A percentile compares a stretch with the other conserved stretches of the same genome.
phyloP scores from a whole-genome alignment of 2,113 vertebrate species.

The Astur gentilis region DNA sequence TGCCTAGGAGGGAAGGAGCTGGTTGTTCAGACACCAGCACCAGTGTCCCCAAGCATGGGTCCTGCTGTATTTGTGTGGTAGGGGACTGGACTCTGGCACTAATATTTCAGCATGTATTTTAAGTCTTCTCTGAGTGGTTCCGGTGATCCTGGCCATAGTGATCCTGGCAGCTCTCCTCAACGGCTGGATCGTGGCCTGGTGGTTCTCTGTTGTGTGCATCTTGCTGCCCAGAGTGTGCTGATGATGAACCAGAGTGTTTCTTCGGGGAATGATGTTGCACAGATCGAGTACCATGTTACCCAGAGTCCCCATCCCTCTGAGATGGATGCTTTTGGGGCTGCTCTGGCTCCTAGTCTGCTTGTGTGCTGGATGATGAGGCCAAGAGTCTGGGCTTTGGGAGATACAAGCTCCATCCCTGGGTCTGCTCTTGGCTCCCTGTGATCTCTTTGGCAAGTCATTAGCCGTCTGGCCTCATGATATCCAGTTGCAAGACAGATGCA shows the following conservation, averaged over 20 bases:
- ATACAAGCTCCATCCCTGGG: too few relatives aligned
- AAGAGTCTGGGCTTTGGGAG: background rate
- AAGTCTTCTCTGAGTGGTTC: background rate
- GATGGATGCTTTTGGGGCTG: background rate
- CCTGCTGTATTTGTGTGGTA: background rate
- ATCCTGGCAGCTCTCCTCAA: background rate
- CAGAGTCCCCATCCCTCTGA: background rate
- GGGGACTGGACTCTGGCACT: background rate
- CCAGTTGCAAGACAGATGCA: background rate
- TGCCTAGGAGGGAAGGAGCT: background rate
- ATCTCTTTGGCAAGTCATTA: background rate
- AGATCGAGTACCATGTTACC: background rate
- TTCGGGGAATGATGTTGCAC: background rate
- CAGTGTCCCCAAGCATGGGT: rapidly evolving
- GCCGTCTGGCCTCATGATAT: background rate
- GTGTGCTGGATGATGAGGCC: background rate
- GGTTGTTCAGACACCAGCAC: background rate
- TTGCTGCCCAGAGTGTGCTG: background rate
- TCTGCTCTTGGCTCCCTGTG: background rate
- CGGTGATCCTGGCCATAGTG: background rate
- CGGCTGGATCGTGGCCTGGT: background rate
- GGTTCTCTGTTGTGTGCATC: background rate
- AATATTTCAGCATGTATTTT: background rate
- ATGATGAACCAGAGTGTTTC: background rate
- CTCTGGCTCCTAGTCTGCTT: background rate